These are phyloP conservation scores for Limosa lapponica DNA, from an alignment of 2,797 vertebrate species.

Conservation along the genomic window DNA sequence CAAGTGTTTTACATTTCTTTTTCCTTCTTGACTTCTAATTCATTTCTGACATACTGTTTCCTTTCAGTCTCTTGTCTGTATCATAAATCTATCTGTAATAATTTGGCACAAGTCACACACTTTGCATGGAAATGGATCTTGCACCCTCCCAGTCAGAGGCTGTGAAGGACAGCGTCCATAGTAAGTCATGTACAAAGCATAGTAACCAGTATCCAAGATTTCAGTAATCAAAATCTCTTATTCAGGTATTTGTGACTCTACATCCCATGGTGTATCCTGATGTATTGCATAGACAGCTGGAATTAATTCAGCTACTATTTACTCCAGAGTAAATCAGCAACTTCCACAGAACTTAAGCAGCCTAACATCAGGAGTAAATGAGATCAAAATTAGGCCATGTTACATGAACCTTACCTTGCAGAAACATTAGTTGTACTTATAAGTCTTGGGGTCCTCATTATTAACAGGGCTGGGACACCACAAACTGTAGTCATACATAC, in stretches of 20 bases:
- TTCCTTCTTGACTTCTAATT: conserved; percentile 48
- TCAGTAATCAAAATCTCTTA: background rate
- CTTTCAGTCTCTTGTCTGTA: conserved; percentile 31
- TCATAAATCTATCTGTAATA: conserved; percentile 42
- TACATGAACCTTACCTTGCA: background rate
- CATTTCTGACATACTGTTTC: conserved; percentile 66
- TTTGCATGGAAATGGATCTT: conserved; percentile 30
- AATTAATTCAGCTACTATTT: conserved; percentile 12
- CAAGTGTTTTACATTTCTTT: conserved; percentile 60
- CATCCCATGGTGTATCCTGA: background rate
- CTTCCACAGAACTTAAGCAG: background rate
- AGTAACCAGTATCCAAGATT: too few species aligned
- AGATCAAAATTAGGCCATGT: background rate
- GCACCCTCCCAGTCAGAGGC: background rate
- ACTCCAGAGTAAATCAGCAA: background rate
- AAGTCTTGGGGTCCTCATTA: fast-evolving
- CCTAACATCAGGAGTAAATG: background rate
- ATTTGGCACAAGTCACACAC: background rate
- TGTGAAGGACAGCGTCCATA: background rate
- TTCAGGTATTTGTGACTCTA: background rate
- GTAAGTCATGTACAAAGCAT: background rate
- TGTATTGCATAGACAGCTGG: background rate
- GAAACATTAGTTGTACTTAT: background rate
- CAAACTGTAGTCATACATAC: background rate
- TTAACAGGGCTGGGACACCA: background rate